A percentile compares a stretch with the other conserved stretches of the same genome.
phyloP scores from a whole-genome alignment of 1,140 invertebrate genomes.

The Micrasema minimum region DNA sequence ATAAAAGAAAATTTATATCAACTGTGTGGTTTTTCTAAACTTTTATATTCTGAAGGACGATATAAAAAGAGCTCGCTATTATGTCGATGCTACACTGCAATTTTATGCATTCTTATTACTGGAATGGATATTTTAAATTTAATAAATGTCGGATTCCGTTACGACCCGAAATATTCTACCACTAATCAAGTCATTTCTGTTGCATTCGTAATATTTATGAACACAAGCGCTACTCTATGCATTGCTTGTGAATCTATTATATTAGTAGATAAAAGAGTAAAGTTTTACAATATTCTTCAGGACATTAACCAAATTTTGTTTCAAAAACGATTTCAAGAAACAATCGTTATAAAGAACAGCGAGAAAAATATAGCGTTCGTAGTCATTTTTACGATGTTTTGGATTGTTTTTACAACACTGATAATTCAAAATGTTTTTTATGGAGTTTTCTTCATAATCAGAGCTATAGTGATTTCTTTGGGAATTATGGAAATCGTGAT shows the following conservation, averaged over 20 bases:
- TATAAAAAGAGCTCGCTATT: no score
- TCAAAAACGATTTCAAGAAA: background rate
- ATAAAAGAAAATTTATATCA: no score
- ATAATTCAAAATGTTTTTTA: background rate
- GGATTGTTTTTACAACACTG: background rate
- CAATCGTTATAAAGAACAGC: no score
- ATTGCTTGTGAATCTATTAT: conserved; percentile 7
- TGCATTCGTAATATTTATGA: background rate
- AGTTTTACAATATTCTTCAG: background rate
- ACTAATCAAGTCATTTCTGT: conserved; percentile 13
- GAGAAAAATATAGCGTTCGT: background rate
- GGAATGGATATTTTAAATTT: no score
- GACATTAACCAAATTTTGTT: background rate
- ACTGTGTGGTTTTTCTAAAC: no score
- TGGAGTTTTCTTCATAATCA: background rate
- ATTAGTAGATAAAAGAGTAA: background rate
- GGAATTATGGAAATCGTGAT: background rate
- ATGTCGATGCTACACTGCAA: no score
- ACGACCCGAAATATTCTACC: background rate
- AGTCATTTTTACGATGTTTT: background rate
- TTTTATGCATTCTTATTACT: no score
- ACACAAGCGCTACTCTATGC: background rate
- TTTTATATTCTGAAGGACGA: no score
- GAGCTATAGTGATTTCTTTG: background rate
- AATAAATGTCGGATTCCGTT: background rate